Base-by-base conservation (phyloP, 1,140 invertebrate species). In the Drosophila chauvacae region DNA sequence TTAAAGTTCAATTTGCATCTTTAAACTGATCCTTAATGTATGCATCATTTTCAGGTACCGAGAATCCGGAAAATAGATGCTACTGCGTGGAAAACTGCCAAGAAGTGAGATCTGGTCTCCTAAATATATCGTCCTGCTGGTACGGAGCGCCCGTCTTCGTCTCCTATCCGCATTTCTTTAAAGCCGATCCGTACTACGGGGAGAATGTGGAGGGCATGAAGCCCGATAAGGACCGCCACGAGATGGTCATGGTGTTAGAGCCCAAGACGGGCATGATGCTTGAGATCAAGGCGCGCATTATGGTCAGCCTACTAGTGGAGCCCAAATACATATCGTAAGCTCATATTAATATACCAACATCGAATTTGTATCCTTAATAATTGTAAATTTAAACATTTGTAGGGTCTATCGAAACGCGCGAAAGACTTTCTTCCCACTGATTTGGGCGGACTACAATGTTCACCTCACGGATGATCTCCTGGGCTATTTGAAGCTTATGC, bases 81-180 rank as follows among this genome's bases (percentile, higher is more conserved):
- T 65, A 86, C 37, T 86, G 87, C 47, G 33, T 65, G 20, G 76
- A 68, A 0, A 66, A 59, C 55, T 91, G 87, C 50, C 30, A 69
- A 58, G 69, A 91, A 16, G 66, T 87, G 26, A 75, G 69, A 14
- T 87, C 82, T 2, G 86, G 87, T 11, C 10, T 90, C 2, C 7
- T 85, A 7, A 90, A 90, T 30, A 45, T 90, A 13, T 86, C 86
- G 16, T 42, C 57, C 20, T 90, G 86, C 26, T 90, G 75, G 79
- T 90, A 82, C 30, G 82, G 78, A n/a, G 72, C 80, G 7, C 97
- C 97, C 0, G 95, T 96, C 3, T 97, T 96, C 80, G 93, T 97
- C 20, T 97, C 97, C 10, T 95, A 96, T 74, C 97, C 97, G 0
- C 97, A 98, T 93, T 98, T 97, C 93, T 96, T 96, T 80, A 93